Percentiles rank a stretch among this genome's conserved stretches.
phyloP scores from a whole-genome alignment of 2,113 vertebrate genomes.

The Seriola dumerili region DNA sequence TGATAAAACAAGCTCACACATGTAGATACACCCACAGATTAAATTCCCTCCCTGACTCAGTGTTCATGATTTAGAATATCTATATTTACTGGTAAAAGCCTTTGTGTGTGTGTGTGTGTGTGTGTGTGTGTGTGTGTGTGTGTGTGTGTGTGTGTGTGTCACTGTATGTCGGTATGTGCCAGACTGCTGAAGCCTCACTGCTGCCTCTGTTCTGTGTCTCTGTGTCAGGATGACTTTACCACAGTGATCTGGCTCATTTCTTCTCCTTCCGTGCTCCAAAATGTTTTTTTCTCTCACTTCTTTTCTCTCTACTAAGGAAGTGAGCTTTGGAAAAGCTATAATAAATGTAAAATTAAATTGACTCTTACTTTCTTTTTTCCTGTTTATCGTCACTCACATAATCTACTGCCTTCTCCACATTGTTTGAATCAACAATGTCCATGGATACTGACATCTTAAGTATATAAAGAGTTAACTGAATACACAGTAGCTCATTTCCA shows the following conservation, averaged over 20 bases:
- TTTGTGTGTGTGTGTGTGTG: constrained; percentile 28
- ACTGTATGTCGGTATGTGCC: constrained; percentile 28
- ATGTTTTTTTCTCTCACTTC: constrained; percentile 46
- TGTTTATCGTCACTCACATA: neutral
- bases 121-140: constrained; percentile 32
- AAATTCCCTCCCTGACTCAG: constrained; percentile 35
- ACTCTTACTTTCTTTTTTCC: neutral
- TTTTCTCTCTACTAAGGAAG: constrained; percentile 23
- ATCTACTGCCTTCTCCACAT: neutral
- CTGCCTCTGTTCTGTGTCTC: constrained; percentile 78
- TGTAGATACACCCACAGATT: constrained; percentile 45
- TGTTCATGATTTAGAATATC: constrained; percentile 25
- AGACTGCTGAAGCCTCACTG: constrained; percentile 60
- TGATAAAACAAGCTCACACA: constrained; percentile 62
- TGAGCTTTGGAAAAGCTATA: neutral
- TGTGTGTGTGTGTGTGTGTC: constrained; percentile 16
- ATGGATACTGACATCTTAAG: neutral
- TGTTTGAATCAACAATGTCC: neutral
- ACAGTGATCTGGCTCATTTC: constrained; percentile 76
- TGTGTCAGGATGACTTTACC: constrained; percentile 83
- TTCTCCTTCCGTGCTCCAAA: constrained; percentile 49
- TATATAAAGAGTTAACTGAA: neutral
- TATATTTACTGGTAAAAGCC: constrained; percentile 2
- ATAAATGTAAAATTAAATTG: neutral
- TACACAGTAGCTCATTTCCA: constrained; percentile 13